These are phyloP conservation scores for Stramonita haemastoma DNA, from an alignment of 2,888 invertebrate genomes.

Conservation along the genomic window DNA sequence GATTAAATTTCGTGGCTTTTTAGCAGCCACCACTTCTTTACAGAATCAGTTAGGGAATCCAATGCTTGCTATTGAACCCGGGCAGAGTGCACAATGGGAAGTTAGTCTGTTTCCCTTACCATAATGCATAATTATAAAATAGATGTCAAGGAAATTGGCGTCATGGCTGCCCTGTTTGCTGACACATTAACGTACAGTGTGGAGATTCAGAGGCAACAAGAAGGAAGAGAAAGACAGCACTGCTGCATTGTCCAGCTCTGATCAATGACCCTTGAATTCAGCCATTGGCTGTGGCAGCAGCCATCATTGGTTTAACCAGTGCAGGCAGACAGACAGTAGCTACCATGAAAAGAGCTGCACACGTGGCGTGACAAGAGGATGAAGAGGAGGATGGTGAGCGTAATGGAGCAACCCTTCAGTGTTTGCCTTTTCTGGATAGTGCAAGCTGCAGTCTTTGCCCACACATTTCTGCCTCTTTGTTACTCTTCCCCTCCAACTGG, in stretches of 20 bases:
- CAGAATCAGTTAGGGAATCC: no score
- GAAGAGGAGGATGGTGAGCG: not conserved
- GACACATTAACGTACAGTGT: not conserved
- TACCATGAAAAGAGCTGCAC: not conserved
- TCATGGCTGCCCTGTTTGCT: not conserved
- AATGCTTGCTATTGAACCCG: no score
- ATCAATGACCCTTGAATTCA: no score
- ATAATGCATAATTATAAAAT: no score
- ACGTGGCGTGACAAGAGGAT: constrained; percentile 17
- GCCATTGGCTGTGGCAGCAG: no score
- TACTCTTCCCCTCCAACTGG: not conserved
- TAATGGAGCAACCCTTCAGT: constrained; percentile 28
- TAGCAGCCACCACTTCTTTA: no score
- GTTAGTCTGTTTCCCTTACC: not conserved
- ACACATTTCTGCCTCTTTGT: not conserved
- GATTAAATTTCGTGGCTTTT: no score
- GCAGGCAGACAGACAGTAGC: no score
- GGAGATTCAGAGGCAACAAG: not conserved
- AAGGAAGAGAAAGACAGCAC: no score
- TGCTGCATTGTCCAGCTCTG: no score
- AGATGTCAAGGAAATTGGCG: no score
- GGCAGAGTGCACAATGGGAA: not conserved
- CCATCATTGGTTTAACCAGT: not conserved
- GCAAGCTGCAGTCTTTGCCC: constrained; percentile 8
- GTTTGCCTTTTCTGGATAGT: constrained; percentile 23